A percentile compares a stretch with the other conserved stretches of the same genome.
Conservation (phyloP, 92 coral and sea anemone species). For the Metridium senile region DNA sequence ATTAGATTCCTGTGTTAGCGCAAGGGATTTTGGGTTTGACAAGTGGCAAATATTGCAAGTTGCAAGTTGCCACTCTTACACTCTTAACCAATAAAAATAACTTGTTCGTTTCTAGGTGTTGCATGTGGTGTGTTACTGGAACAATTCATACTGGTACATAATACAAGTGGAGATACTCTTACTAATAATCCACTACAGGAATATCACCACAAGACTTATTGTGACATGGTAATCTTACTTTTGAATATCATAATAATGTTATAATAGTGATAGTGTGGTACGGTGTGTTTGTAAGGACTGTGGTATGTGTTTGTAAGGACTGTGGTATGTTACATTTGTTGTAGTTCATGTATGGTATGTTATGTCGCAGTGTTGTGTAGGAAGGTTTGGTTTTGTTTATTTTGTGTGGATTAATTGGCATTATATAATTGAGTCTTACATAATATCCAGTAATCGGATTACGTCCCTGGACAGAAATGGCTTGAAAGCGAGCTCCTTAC, state of each 20-base stretch:
- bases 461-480: too few relatives aligned
- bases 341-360: too few relatives aligned
- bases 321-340: background rate
- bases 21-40: background rate
- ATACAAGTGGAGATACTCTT: constrained; percentile 49
- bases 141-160: constrained; percentile 54
- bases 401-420: too few relatives aligned
- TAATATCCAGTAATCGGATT: too few relatives aligned
- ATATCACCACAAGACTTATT: constrained; percentile 52
- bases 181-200: constrained; percentile 51
- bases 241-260: background rate
- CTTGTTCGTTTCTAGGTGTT: constrained; percentile 44
- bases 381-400: too few relatives aligned
- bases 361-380: too few relatives aligned
- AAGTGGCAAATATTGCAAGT: too few relatives aligned
- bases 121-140: constrained; percentile 58
- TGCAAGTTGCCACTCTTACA: background rate
- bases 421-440: too few relatives aligned
- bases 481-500: too few relatives aligned
- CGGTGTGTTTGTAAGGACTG: background rate
- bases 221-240: constrained; percentile 56
- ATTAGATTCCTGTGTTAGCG: background rate
- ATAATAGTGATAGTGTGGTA: background rate
- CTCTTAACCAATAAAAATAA: background rate
- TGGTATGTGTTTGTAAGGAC: background rate